Evolutionary conservation across 2,888 invertebrate species (phyloP), one percentile per base, ranked within the genome.

Genomic region (Lycia hirtaria): DNA sequence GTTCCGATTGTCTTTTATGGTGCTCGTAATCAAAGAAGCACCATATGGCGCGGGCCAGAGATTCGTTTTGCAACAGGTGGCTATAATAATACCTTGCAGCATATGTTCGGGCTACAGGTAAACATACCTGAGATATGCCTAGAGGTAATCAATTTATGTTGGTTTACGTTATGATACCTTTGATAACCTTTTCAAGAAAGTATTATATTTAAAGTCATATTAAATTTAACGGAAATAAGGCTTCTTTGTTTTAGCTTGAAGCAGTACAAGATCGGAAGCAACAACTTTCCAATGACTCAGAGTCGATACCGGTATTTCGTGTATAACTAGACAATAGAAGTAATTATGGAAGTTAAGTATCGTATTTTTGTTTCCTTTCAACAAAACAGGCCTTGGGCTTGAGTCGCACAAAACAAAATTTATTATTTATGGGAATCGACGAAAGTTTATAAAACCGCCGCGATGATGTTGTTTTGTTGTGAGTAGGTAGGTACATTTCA

Each of bases 31-130:
- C 75, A 76, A 78, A 75, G 72, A 75, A 58, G 68, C 76, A 75
- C 84, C 92, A 92, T 91, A 89, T 92, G 91, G 87, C 68, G 80
- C 65, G 70, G 64, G 70, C 71, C 80, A 78, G 74, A 80, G 86
- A 88, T 88, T 89, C 76, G 78, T 71, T 74, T 64, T 74, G 76
- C 73, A 71, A 80, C 83, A 84, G 81, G 75, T 85, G 84, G 78
- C 51, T 64, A 54, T 66, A 64, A 66, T 66, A 51, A 58, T 56
- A 56, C 54, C 52, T 56, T 55, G 48, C 37, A n/a, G 51, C 50
- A 52, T 60, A 17, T 52, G 55, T 47, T 47, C 15, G 52, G 38
- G 32, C 48, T 50, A 58, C 66, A 66, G 66, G 66, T 66, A 52
- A 30, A 37, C n/a, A 40, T 53, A 37, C 43, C 51, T 32, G 57